Base-by-base conservation (phyloP, 2,113 vertebrate genomes). In the Tetrao urogallus region DNA sequence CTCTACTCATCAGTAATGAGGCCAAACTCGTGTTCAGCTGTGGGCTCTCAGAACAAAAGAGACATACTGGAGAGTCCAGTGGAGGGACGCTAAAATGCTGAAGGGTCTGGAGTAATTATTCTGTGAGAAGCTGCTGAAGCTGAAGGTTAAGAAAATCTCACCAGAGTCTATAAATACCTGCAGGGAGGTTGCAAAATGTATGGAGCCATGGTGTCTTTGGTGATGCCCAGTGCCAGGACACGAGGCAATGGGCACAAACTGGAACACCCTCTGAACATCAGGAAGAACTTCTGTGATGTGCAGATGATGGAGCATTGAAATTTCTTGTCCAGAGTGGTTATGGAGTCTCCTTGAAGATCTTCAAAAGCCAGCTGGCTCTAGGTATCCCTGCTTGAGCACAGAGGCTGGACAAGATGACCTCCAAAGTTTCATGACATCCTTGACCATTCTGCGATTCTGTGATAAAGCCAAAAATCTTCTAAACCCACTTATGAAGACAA, bases 391-490 rank as follows among this genome's bases (percentile, higher is more conserved):
- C 36, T 40, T 40, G 61, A 40, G 36, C 25, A 64, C 24, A 25
- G 36, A 16, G 16, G 11, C 36, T 64, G 36, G 36, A 28, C 25
- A 36, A 40, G 16, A 64, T 64, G 25, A 40, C 16, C 60, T 64
- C 36, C 61, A 38, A 12, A 63, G 36, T 34, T 63, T 10, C 34
- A 16, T 38, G 24, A 14, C 24, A 63, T 11, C 25, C 25, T 40
- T 28, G 38, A 64, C 25, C 36, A 40, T 40, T 40, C 61, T 64
- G 36, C 28, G 16, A 40, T 40, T 63, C 36, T 63, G 36, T 63
- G 36, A 15, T 64, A 40, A 88, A 82, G 34, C 63, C 60, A 92
- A 76, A 96, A 91, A 69, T 15, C 25, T 93, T 82, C 36, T 82
- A 57, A 43, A 47, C 20, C 8, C 27, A 30, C 47, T 73, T 76